phyloP scores from a whole-genome alignment of 1,140 invertebrate species.

The Drosophila nasuta region DNA sequence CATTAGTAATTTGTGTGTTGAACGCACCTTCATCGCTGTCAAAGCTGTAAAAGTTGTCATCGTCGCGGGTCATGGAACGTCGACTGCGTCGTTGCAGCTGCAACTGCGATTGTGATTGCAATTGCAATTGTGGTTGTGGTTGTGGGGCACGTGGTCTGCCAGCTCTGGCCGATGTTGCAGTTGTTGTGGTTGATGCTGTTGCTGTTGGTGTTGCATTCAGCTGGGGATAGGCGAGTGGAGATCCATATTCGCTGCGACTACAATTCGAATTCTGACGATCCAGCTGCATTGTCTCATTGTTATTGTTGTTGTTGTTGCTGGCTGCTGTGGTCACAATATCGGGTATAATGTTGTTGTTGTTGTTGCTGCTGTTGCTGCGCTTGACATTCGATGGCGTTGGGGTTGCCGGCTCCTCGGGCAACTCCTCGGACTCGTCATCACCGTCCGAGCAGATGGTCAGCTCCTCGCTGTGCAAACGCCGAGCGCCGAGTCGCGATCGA shows the following conservation, averaged over 20 bases:
- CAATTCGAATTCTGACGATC: slow-evolving; percentile 72
- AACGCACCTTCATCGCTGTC: slow-evolving; percentile 83
- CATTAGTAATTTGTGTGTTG: too few species aligned
- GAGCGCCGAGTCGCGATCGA: slow-evolving; percentile 53
- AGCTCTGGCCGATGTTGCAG: background rate
- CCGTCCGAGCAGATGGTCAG: slow-evolving; percentile 37
- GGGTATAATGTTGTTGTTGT: slow-evolving; percentile 50
- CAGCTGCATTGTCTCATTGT: slow-evolving; percentile 3
- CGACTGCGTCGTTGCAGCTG: slow-evolving; percentile 48
- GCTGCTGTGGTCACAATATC: slow-evolving; percentile 54
- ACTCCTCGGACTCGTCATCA: slow-evolving; percentile 13
- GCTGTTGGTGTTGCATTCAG: slow-evolving; percentile 10
- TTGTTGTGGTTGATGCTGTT: background rate
- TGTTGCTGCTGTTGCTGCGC: background rate
- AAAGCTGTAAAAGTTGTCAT: slow-evolving; percentile 82
- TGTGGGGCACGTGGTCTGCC: background rate
- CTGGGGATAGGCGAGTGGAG: slow-evolving; percentile 54
- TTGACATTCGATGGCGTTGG: slow-evolving; percentile 24
- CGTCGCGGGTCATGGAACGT: slow-evolving; percentile 75
- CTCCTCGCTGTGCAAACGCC: slow-evolving; percentile 68
- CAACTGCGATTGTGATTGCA: slow-evolving; percentile 4
- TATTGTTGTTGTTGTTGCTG: slow-evolving; percentile 18
- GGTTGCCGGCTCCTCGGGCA: slow-evolving; percentile 22
- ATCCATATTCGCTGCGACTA: slow-evolving; percentile 70
- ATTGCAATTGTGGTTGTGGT: background rate